Percentiles rank a stretch among this genome's conserved stretches.
These are phyloP conservation scores for Morone saxatilis DNA, from an alignment of 2,113 vertebrate genomes.

Conservation along the genomic window DNA sequence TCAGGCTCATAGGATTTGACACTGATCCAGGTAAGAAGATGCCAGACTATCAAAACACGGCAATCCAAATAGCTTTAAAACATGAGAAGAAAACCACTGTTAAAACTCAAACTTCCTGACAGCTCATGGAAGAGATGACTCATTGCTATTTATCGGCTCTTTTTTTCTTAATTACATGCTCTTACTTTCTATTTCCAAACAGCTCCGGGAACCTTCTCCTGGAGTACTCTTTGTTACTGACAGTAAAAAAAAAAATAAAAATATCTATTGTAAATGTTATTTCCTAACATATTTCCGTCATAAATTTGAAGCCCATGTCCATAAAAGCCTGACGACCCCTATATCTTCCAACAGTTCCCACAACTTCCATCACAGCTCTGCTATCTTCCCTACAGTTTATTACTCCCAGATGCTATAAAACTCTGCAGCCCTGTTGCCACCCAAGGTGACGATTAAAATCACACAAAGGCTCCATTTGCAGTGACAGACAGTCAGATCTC, in stretches of 20 bases:
- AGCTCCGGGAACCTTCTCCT: neutral
- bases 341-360: conserved; percentile 39
- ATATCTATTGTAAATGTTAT: conserved; percentile 47
- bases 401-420: conserved; percentile 70
- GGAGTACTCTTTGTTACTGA: neutral
- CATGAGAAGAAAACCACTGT: conserved; percentile 53
- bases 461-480: conserved; percentile 48
- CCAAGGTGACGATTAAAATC: conserved; percentile 71
- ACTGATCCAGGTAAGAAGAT: conserved; percentile 73
- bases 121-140: conserved; percentile 70
- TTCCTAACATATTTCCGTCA: conserved; percentile 40
- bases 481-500: conserved; percentile 72
- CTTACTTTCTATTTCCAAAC: conserved; percentile 42
- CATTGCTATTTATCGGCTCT: conserved; percentile 41
- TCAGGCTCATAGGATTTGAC: conserved; percentile 62
- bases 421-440: conserved; percentile 60
- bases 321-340: conserved; percentile 49
- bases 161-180: conserved; percentile 34
- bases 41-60: conserved; percentile 66
- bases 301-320: conserved; percentile 51
- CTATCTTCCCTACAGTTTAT: conserved; percentile 66
- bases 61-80: conserved; percentile 61
- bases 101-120: conserved; percentile 56
- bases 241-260: conserved; percentile 28
- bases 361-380: conserved; percentile 50